phyloP scores from a whole-genome alignment of 1,140 invertebrate genomes.

The Drosophila hydei region DNA sequence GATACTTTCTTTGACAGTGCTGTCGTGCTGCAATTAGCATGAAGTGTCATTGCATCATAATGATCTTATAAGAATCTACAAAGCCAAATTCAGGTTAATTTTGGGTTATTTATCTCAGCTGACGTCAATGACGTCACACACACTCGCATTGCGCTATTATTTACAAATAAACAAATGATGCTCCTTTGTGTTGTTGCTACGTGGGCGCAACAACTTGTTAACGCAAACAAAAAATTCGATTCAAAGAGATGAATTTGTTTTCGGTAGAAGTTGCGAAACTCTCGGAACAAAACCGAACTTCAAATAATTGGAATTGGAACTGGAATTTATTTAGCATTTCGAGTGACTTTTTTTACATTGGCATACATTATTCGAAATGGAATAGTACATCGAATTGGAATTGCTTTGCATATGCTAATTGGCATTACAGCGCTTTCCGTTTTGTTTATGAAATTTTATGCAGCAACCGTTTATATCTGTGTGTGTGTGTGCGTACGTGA shows the following conservation, averaged over 20 bases:
- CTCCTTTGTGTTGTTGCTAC: constrained; percentile 10
- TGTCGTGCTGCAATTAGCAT: neutral
- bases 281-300: constrained; percentile 30
- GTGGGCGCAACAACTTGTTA: constrained; percentile 41
- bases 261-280: constrained; percentile 10
- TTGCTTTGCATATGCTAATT: constrained; percentile 44
- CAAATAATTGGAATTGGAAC: constrained; percentile 3
- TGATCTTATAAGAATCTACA: constrained; percentile 7
- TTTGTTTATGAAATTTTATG: constrained; percentile 44
- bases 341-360: constrained; percentile 22
- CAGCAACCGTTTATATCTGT: constrained; percentile 10
- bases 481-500: neutral
- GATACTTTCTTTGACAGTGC: no score
- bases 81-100: constrained; percentile 4
- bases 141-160: neutral
- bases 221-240: constrained; percentile 11
- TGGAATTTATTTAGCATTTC: constrained; percentile 14
- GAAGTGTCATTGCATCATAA: constrained; percentile 17
- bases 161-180: constrained; percentile 24
- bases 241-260: neutral
- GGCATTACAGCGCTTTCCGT: constrained; percentile 40
- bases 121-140: constrained; percentile 43
- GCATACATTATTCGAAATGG: constrained; percentile 33
- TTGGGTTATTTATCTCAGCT: no score
- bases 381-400: constrained; percentile 5